phyloP scores from a whole-genome alignment of 2,797 vertebrate species.

The Sebastes umbrosus region DNA sequence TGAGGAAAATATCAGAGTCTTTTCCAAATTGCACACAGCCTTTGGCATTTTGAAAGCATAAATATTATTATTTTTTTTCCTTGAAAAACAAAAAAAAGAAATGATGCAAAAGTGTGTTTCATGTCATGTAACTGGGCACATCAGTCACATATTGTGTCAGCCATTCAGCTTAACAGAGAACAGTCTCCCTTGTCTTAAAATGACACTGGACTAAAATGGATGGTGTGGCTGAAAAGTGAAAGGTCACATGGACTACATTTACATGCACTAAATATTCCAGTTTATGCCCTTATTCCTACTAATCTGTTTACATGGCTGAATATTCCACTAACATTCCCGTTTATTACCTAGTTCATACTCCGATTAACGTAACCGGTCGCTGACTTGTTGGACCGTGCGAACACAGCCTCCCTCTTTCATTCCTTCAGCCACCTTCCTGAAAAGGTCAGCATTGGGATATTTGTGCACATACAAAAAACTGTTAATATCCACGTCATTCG shows the following conservation, averaged over 20 bases:
- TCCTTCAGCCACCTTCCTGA: not conserved
- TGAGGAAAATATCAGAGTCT: conserved; percentile 15
- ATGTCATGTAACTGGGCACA: not conserved
- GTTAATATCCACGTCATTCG: not conserved
- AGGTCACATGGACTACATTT: not conserved
- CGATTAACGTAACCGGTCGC: not conserved
- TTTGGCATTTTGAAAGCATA: conserved; percentile 24
- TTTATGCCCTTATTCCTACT: too few relatives aligned
- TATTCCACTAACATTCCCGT: not conserved
- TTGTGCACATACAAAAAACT: too few relatives aligned
- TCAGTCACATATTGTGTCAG: not conserved
- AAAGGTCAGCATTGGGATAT: too few relatives aligned
- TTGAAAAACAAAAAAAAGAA: not conserved
- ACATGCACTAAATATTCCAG: not conserved
- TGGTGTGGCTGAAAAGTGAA: not conserved
- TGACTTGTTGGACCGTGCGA: not conserved
- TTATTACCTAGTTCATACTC: not conserved
- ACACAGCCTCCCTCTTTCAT: not conserved
- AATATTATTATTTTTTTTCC: not conserved
- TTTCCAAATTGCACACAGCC: conserved; percentile 7
- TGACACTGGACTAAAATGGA: not conserved
- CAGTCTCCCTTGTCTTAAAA: not conserved
- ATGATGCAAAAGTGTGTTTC: not conserved
- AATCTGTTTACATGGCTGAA: too few relatives aligned
- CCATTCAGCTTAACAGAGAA: not conserved